Percentiles rank a stretch among this genome's conserved stretches.
phyloP scores from a whole-genome alignment of 2,797 vertebrate species.

The Emys orbicularis region DNA sequence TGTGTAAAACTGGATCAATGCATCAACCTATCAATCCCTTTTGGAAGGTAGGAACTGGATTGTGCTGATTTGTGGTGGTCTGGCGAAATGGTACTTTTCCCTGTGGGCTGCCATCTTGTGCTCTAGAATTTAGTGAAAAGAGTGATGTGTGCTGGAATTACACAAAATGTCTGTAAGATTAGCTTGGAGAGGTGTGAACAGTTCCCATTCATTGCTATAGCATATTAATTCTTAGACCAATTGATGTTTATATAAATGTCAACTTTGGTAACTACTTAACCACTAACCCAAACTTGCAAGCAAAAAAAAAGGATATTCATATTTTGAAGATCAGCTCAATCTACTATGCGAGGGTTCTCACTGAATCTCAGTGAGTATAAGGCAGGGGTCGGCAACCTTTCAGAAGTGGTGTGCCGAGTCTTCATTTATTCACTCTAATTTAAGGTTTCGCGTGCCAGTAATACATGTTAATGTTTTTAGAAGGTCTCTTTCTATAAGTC shows the following conservation, averaged over 20 bases:
- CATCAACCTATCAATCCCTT: accelerated
- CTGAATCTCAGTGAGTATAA: not conserved
- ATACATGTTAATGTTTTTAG: too few species aligned
- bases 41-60: not conserved
- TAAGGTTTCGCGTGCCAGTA: too few species aligned
- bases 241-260: too few species aligned
- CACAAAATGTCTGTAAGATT: not conserved
- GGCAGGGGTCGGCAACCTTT: too few species aligned
- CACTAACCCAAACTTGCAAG: not conserved
- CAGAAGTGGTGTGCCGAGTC: too few species aligned
- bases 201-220: not conserved
- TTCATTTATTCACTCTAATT: too few species aligned
- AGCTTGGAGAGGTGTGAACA: not conserved
- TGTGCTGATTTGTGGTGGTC: not conserved
- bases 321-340: not conserved
- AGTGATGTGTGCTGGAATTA: accelerated
- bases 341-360: not conserved
- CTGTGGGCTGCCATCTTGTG: not conserved
- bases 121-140: not conserved
- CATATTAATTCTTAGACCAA: not conserved
- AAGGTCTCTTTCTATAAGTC: too few species aligned
- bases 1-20: not conserved
- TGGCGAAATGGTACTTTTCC: not conserved
- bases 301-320: not conserved
- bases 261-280: not conserved